Evolutionary conservation across 1,140 invertebrate species (phyloP), one percentile per base, ranked within the genome.

Genomic region (Bradynema listronoti): DNA sequence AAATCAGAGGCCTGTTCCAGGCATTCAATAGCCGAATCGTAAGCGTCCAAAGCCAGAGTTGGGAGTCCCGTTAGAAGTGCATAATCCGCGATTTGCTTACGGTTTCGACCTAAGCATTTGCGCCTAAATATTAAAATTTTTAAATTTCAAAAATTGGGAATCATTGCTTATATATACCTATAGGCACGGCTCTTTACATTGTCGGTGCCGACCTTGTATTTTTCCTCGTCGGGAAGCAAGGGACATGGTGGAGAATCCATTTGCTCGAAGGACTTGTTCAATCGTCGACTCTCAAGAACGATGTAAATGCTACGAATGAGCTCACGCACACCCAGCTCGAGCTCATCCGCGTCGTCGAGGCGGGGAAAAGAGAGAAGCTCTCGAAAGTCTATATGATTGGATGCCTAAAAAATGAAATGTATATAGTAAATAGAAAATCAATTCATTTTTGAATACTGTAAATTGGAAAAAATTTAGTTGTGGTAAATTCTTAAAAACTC

Each of bases 81-180:
- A 36, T 70, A 73, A 49, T 76, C 75, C 1, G 71, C 74, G 7
- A 67, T 46, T 45, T 76, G 74, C 53, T 78, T 76, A n/a, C 73
- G 41, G 32, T 67, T 41, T 39, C 74, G 43, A 39, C 74, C 74
- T n/a, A 75, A 57, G 51, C 75, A 75, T 57, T 75, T 75, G 32
- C 56, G 58, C 16, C 72, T 71, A 2, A 32, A 63, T 9, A n/a
- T n/a, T n/a, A n/a, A n/a, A n/a, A n/a, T n/a, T 14, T 19, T 14
- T 45, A 57, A 49, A 22, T 25, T 46, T 14, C 0, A 0, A 41
- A 7, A 33, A 16, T 36, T 36, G 16, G 16, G n/a, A 4, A 32
- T 30, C 34, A 34, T 16, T n/a, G 41, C 25, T 34, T 60, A 62
- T 27, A 59, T 39, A 0, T 19, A 61, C 61, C 47, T 63, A 50